Base-by-base conservation (phyloP, 2,888 invertebrate genomes). In the Geotrupes spiniger region DNA sequence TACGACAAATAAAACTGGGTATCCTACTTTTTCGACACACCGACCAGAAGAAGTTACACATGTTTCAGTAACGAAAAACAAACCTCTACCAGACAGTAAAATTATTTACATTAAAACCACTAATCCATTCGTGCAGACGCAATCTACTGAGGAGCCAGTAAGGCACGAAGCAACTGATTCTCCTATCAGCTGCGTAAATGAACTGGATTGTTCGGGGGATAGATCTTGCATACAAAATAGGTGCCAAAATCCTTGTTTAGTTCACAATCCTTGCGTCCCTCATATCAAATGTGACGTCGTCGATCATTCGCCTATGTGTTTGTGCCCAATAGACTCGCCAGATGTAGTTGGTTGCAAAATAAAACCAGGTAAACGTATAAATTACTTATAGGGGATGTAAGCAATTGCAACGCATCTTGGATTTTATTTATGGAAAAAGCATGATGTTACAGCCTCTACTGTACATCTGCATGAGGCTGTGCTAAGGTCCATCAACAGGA, bases 161-260 rank as follows among this genome's bases (percentile, higher is more conserved):
- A 6, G n/a, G 10, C n/a, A 15, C 15, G 15, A 39, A 12, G 26
- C 26, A 12, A 21, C 12, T 14, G 2, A 41, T 27, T 2, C 27
- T 15, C n/a, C 36, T 10, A 11, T 36, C 12, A 21, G 29, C 27
- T 50, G 50, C 29, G 16, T 28, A 10, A 37, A 37, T 26, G 46
- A 50, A n/a, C 25, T 6, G 21, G 28, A 78, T 56, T 79, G 78
- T 61, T 59, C 65, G 26, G 62, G 68, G 49, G 66, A 71, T 50
- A 72, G 75, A 52, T 69, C 73, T 25, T 83, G 82, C 62, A 66
- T 79, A 36, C 63, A 71, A 45, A 67, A 72, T 52, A 63, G 64
- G 25, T 83, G 82, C 65, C 62, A 69, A 47, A 72, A 76, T 66
- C 80, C 79, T 44, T 83, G 82, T 48, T 27, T 91, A 71, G 45